Evolutionary conservation across 2,113 vertebrate species (phyloP).

Genomic region (Hyla sarda): DNA sequence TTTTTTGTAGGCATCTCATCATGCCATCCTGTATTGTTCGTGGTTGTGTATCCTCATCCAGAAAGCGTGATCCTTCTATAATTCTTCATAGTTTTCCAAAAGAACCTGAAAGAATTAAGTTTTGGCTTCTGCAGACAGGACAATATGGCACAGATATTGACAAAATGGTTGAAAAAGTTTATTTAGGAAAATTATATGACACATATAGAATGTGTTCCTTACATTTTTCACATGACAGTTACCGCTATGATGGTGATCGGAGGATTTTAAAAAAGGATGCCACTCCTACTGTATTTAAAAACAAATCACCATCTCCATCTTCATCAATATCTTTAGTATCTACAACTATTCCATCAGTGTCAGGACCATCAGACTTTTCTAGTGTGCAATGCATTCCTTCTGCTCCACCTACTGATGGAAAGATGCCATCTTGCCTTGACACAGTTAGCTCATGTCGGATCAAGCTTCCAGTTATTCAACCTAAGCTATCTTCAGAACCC

Average conservation of each 20-base stretch:
- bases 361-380: background rate
- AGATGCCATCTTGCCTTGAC: background rate
- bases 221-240: background rate
- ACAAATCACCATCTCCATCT: background rate
- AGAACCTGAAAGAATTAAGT: slow-evolving; percentile 5
- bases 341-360: background rate
- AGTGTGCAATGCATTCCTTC: background rate
- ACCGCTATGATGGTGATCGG: background rate
- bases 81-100: slow-evolving; percentile 4
- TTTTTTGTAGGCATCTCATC: background rate
- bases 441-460: background rate
- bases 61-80: no score
- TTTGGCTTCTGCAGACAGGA: background rate
- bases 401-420: background rate
- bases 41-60: background rate
- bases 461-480: background rate
- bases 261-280: background rate
- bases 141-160: background rate
- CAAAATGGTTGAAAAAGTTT: background rate
- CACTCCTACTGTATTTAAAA: background rate
- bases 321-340: background rate
- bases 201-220: background rate
- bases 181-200: slow-evolving; percentile 7
- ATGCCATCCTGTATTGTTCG: background rate
- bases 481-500: background rate